A percentile compares a stretch with the other conserved stretches of the same genome.
Evolutionary conservation across 2,113 vertebrate genomes (phyloP).

Genomic region (Rallus limicola): DNA sequence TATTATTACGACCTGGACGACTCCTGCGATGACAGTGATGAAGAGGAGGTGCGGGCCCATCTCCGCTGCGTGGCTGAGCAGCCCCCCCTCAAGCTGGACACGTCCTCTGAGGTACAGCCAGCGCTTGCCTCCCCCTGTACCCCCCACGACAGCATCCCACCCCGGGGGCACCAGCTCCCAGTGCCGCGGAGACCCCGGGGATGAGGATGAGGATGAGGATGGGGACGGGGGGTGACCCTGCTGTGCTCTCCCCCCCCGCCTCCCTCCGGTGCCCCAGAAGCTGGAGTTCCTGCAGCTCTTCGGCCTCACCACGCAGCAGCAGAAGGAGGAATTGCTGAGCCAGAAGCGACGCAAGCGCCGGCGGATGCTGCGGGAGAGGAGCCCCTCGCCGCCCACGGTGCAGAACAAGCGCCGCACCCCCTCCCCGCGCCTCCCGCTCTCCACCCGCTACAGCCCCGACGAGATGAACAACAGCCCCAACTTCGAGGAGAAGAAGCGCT

Average conservation of each 20-base stretch:
- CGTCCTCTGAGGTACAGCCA: conserved; percentile 87
- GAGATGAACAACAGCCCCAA: conserved; percentile 95
- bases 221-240: not conserved
- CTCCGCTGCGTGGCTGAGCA: conserved; percentile 93
- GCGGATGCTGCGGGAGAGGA: conserved; percentile 92
- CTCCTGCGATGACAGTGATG: conserved; percentile 96
- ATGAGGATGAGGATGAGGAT: not conserved
- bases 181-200: rapidly evolving
- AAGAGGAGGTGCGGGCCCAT: conserved; percentile 95
- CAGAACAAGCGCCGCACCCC: conserved; percentile 87
- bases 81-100: conserved; percentile 93
- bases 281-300: conserved; percentile 92
- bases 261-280: conserved; percentile 79
- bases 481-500: conserved; percentile 95
- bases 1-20: conserved; percentile 98
- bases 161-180: not conserved
- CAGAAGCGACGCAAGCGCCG: conserved; percentile 93
- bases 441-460: conserved; percentile 92
- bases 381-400: conserved; percentile 85
- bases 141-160: not conserved
- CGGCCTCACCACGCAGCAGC: conserved; percentile 89
- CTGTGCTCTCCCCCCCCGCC: conserved; percentile 6
- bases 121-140: not conserved
- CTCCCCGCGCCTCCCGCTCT: conserved; percentile 79
- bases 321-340: conserved; percentile 88